Evolutionary conservation across 2,113 vertebrate species (phyloP), one percentile per base, ranked within the genome.

Genomic region (Oceanites oceanicus): DNA sequence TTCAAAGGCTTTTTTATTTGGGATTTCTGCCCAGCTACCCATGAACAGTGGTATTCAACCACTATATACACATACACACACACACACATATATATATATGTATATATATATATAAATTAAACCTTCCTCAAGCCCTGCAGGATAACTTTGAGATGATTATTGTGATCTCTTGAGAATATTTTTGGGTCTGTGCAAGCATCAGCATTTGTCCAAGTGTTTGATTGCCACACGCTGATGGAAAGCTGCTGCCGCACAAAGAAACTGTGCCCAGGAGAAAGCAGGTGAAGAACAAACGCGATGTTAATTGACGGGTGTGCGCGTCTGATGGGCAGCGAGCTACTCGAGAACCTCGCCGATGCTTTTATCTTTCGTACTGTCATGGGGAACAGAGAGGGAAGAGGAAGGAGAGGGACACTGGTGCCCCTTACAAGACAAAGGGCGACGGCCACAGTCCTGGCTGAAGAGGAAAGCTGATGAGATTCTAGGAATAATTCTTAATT

Each of bases 291-390:
- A 20, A 72, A 44, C 7, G 30, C 1, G 1, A 14, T 9, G 15
- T 8, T 30, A 9, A 25, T 6, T 10, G 38, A 12, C 38, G 20
- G 0, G 11, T 2, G 14, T 7, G 36, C 13, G 66, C n/a, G 22
- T 11, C 25, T 34, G 29, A 50, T 2, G 29, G 44, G 66, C 29
- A 13, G 23, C 22, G 67, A 71, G 30, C 45, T 27, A 5, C 29
- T 21, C 9, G 2, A 36, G 56, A 73, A 53, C 58, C 45, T 23
- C 8, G 0, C 1, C 3, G 16, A 15, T 30, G 13, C 56, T 44
- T 15, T 20, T 23, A 8, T 23, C 26, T 22, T 20, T 38, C 2
- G 1, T 21, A 12, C 67, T 9, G 45, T 18, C 29, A 15, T 1
- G 9, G 56, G 45, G 36, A 62, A 42, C 34, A 11, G 40, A 42